A percentile compares a stretch with the other conserved stretches of the same genome.
These are phyloP conservation scores for Ericerus pela DNA, from an alignment of 1,140 invertebrate genomes.

Conservation along the genomic window DNA sequence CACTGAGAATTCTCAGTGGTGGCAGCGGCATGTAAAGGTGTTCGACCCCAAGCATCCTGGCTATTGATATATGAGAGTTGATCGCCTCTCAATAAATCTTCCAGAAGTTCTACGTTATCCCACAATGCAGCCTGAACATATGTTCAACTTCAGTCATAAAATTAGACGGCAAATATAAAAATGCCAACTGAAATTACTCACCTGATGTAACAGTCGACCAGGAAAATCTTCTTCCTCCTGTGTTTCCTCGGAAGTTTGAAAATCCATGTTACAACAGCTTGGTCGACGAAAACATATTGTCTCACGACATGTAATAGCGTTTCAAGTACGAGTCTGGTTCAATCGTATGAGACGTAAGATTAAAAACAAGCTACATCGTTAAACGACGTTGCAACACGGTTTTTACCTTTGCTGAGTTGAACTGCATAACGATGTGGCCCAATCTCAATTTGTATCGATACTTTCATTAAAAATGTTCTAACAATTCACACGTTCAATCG, in stretches of 20 bases:
- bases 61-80: constrained; percentile 53
- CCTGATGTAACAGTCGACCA: constrained; percentile 59
- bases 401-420: too few species aligned
- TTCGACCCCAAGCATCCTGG: constrained; percentile 60
- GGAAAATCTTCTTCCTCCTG: constrained; percentile 56
- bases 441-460: too few species aligned
- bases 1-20: constrained; percentile 73
- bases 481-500: too few species aligned
- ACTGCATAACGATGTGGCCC: too few species aligned
- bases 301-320: too few species aligned
- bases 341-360: too few species aligned
- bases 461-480: too few species aligned
- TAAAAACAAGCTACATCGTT: too few species aligned
- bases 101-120: constrained; percentile 75
- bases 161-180: background rate
- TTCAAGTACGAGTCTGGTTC: too few species aligned
- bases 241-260: background rate
- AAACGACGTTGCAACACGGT: too few species aligned
- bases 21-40: constrained; percentile 70
- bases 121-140: constrained; percentile 59
- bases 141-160: background rate
- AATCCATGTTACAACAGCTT: background rate
- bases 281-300: too few species aligned
- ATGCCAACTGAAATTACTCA: constrained; percentile 25
- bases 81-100: constrained; percentile 62